Percentiles rank a stretch among this genome's conserved stretches.
These are phyloP conservation scores for Acronicta psi DNA, from an alignment of 2,888 invertebrate genomes.

Conservation along the genomic window DNA sequence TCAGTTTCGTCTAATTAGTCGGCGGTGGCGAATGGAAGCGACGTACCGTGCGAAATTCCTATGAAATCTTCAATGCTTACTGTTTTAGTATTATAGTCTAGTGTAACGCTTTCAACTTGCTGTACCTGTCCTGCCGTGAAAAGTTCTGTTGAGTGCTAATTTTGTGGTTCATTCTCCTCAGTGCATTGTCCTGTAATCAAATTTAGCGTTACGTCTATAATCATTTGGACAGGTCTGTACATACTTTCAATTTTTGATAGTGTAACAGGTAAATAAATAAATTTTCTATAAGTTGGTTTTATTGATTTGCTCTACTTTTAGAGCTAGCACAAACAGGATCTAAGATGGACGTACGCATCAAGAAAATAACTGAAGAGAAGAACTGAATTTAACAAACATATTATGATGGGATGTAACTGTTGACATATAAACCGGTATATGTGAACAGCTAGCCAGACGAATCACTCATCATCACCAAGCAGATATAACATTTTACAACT, in stretches of 20 bases:
- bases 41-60: slow-evolving; percentile 82
- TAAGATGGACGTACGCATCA: too few relatives aligned
- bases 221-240: slow-evolving; percentile 39
- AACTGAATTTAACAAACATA: too few relatives aligned
- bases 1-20: slow-evolving; percentile 74
- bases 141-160: slow-evolving; percentile 40
- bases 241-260: slow-evolving; percentile 19
- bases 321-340: slow-evolving; percentile 27
- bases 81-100: slow-evolving; percentile 66
- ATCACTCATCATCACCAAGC: too few relatives aligned
- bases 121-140: slow-evolving; percentile 49
- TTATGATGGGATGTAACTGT: too few relatives aligned
- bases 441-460: too few relatives aligned
- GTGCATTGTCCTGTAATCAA: slow-evolving; percentile 37
- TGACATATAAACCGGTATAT: too few relatives aligned
- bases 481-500: too few relatives aligned
- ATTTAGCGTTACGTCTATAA: slow-evolving; percentile 22
- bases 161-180: slow-evolving; percentile 39
- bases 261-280: slow-evolving; percentile 18
- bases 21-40: slow-evolving; percentile 79
- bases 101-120: slow-evolving; percentile 64
- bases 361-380: too few relatives aligned
- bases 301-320: slow-evolving; percentile 9
- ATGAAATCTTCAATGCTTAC: slow-evolving; percentile 75
- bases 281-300: slow-evolving; percentile 9